phyloP scores from a whole-genome alignment of 2,797 vertebrate genomes.

The Bovichtus diacanthus region DNA sequence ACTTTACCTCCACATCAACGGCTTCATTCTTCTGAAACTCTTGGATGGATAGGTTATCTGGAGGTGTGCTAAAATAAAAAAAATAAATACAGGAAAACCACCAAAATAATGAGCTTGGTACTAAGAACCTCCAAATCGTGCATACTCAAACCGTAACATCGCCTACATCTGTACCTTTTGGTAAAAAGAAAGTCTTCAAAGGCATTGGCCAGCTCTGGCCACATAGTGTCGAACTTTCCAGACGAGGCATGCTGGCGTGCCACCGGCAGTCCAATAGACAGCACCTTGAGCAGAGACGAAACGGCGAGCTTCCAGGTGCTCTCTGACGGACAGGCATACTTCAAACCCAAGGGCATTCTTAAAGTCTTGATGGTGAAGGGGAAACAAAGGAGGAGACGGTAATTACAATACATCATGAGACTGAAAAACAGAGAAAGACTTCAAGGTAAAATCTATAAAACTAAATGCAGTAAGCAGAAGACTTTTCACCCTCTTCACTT shows the following conservation, averaged over 20 bases:
- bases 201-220: slow-evolving; percentile 95
- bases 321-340: slow-evolving; percentile 98
- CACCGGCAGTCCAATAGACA: slow-evolving; percentile 96
- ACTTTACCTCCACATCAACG: slow-evolving; percentile 95
- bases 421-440: slow-evolving; percentile 10
- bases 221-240: slow-evolving; percentile 97
- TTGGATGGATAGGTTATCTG: slow-evolving; percentile 98
- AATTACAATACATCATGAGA: neutral
- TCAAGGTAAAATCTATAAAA: slow-evolving; percentile 15
- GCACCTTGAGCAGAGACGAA: slow-evolving; percentile 94
- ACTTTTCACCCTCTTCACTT: slow-evolving; percentile 1
- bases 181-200: slow-evolving; percentile 99
- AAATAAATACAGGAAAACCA: slow-evolving; percentile 15
- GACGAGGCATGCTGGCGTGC: slow-evolving; percentile 97
- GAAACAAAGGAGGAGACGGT: neutral
- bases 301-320: slow-evolving; percentile 98
- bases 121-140: neutral
- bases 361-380: slow-evolving; percentile 86
- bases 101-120: neutral
- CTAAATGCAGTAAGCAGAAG: neutral
- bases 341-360: slow-evolving; percentile 93
- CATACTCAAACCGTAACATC: neutral
- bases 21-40: slow-evolving; percentile 99
- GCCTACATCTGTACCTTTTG: slow-evolving; percentile 88
- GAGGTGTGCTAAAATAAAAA: slow-evolving; percentile 87